phyloP scores from a whole-genome alignment of 2,888 invertebrate genomes.

The Diploptera punctata region DNA sequence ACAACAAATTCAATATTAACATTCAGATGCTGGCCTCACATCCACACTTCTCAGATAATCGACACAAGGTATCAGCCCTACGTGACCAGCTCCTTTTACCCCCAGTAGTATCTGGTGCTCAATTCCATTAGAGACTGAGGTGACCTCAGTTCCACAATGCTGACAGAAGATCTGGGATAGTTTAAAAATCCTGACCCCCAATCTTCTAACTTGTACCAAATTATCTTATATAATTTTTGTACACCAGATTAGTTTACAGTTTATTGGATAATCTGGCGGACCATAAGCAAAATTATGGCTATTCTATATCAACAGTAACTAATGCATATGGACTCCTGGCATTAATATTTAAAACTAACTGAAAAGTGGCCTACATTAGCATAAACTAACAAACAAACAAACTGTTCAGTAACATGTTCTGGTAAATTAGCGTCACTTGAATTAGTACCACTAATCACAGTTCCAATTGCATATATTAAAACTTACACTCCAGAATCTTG shows the following conservation, averaged over 20 bases:
- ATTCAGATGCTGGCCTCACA: not conserved
- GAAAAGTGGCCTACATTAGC: not conserved
- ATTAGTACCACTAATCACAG: not conserved
- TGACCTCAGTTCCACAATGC: not conserved
- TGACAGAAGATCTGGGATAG: too few relatives aligned
- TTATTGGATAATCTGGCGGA: too few relatives aligned
- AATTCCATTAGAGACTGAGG: too few relatives aligned
- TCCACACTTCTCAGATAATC: not conserved
- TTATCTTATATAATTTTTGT: too few relatives aligned
- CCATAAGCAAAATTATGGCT: not conserved
- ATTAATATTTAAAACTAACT: too few relatives aligned
- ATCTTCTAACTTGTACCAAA: too few relatives aligned
- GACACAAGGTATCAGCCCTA: not conserved
- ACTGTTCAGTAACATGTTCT: too few relatives aligned
- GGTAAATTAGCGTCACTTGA: not conserved
- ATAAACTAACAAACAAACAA: not conserved
- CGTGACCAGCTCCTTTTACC: not conserved
- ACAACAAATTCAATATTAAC: not conserved
- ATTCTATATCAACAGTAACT: not conserved
- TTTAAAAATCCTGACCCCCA: too few relatives aligned
- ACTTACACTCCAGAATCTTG: too few relatives aligned
- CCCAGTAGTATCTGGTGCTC: too few relatives aligned
- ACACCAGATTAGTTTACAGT: too few relatives aligned
- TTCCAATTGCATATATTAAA: too few relatives aligned
- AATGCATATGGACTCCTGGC: not conserved